Percentiles rank a stretch among this genome's conserved stretches.
Conservation (phyloP, 2,888 invertebrate genomes). For the Lapara coniferarum region DNA sequence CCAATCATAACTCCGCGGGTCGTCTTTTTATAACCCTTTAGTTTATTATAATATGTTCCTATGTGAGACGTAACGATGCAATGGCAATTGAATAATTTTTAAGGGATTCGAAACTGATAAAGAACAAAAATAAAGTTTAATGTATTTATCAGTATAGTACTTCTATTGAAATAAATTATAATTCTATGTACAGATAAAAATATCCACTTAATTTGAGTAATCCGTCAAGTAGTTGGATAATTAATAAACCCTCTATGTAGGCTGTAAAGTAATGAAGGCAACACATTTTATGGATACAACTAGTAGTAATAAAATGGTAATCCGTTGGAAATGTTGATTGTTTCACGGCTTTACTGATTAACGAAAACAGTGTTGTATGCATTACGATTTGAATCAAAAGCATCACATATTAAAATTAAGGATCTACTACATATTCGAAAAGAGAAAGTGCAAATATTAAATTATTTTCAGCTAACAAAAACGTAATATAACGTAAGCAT, state of each 20-base stretch:
- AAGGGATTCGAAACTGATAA: neutral
- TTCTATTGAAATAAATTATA: neutral
- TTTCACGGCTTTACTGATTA: neutral
- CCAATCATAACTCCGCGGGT: slow-evolving; percentile 28
- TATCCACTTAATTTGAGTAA: neutral
- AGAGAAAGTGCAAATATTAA: neutral
- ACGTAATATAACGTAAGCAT: too few species aligned
- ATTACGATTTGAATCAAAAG: neutral
- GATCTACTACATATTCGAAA: neutral
- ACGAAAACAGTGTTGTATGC: neutral
- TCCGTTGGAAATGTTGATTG: neutral
- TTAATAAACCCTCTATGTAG: neutral
- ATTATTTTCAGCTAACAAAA: neutral
- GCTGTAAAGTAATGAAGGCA: neutral
- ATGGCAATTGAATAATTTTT: neutral
- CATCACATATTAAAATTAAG: neutral
- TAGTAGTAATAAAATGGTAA: neutral
- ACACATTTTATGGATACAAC: neutral
- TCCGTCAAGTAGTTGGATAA: neutral
- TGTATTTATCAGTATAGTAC: neutral
- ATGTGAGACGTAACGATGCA: neutral
- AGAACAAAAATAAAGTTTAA: neutral
- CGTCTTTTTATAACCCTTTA: slow-evolving; percentile 28
- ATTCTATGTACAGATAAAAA: neutral
- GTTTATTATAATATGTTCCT: slow-evolving; percentile 8